These are phyloP conservation scores for Ricordea florida DNA, from an alignment of 92 coral and sea anemone genomes.

Conservation along the genomic window DNA sequence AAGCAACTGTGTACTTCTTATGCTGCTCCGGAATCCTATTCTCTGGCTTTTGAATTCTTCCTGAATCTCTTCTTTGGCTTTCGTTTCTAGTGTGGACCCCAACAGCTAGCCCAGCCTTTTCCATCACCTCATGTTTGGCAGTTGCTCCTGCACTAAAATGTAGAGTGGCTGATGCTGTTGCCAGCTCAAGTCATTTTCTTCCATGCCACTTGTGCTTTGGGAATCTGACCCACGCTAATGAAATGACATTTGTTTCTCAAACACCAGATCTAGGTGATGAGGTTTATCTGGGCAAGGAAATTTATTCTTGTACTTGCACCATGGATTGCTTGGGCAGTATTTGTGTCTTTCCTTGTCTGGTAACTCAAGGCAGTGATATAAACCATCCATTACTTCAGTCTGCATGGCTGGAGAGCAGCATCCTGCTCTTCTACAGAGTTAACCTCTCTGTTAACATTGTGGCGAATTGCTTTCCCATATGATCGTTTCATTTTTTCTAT, in stretches of 20 bases:
- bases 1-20: constrained; percentile 7
- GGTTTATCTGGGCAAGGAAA: constrained; percentile 6
- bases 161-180: constrained; percentile 6
- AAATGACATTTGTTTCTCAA: not conserved
- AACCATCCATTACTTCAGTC: not conserved
- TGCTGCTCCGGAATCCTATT: constrained; percentile 8
- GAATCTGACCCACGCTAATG: not conserved
- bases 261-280: constrained; percentile 23
- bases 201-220: not conserved
- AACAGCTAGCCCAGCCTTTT: constrained; percentile 5
- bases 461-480: not conserved
- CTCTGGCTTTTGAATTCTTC: not conserved
- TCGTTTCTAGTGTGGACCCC: not conserved
- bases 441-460: not conserved
- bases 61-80: constrained; percentile 23
- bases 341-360: constrained; percentile 33
- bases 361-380: not conserved
- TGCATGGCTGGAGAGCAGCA: not conserved
- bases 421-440: not conserved
- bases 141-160: constrained; percentile 19
- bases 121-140: constrained; percentile 5
- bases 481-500: not conserved
- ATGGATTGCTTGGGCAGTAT: constrained; percentile 35
- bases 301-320: not conserved
- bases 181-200: not conserved